Evolutionary conservation across 1,140 invertebrate species (phyloP).

Genomic region (Drosophila mojavensis): DNA sequence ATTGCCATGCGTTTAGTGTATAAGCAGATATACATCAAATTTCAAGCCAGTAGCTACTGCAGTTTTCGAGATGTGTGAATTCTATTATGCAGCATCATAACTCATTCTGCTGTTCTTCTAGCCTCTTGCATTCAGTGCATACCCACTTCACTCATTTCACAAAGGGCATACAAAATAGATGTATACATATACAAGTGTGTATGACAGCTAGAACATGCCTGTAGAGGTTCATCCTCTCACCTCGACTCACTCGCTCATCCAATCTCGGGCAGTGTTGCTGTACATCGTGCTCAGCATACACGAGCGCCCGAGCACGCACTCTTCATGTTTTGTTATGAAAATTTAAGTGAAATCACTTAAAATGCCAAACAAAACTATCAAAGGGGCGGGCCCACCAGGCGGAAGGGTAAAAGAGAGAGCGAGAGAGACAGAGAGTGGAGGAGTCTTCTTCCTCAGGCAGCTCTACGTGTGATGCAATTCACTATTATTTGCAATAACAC

Average conservation of each 20-base stretch:
- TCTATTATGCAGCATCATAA: no score
- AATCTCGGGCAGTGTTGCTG: background rate
- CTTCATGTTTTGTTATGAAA: conserved; percentile 80
- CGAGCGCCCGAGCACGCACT: conserved; percentile 67
- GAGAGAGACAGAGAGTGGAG: no score
- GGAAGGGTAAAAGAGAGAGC: no score
- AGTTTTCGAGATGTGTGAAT: no score
- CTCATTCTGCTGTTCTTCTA: no score
- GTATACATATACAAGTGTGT: conserved; percentile 21
- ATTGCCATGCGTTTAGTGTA: no score
- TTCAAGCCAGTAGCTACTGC: no score
- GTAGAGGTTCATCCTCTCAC: background rate
- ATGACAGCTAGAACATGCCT: conserved; percentile 69
- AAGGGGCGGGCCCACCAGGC: conserved; percentile 43
- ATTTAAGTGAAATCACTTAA: conserved; percentile 82
- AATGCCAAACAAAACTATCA: conserved; percentile 78
- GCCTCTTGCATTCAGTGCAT: no score
- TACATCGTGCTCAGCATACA: conserved; percentile 39
- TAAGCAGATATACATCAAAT: no score
- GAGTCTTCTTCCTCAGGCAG: no score
- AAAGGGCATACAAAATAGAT: conserved; percentile 16
- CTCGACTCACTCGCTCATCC: background rate
- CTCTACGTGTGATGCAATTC: background rate
- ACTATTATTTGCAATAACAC: no score
- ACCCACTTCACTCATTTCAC: no score